Percentiles rank a stretch among this genome's conserved stretches.
Conservation (phyloP, 1,140 invertebrate species). For the Bombus pascuorum region DNA sequence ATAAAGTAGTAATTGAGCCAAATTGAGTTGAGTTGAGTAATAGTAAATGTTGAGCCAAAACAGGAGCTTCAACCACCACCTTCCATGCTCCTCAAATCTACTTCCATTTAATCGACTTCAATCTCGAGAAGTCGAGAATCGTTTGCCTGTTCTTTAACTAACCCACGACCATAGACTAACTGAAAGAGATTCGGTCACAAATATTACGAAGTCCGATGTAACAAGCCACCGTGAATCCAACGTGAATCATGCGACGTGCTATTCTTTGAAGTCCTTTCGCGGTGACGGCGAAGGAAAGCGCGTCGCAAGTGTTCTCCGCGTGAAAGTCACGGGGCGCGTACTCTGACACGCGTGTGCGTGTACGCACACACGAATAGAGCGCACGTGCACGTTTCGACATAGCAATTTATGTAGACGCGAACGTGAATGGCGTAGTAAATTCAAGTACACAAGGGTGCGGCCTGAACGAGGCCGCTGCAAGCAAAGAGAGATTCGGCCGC, state of each 20-base stretch:
- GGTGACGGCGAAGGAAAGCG: background rate
- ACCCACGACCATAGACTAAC: background rate
- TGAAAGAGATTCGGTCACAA: background rate
- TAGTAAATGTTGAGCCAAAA: no score
- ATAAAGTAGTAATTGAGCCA: no score
- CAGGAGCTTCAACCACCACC: no score
- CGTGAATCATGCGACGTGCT: background rate
- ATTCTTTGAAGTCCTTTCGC: background rate
- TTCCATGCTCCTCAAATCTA: no score
- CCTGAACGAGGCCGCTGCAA: constrained; percentile 55
- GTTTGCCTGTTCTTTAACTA: no score
- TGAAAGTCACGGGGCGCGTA: background rate
- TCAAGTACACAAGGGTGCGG: constrained; percentile 70
- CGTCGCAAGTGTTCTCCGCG: constrained; percentile 8
- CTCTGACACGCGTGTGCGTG: background rate
- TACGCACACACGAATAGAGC: background rate
- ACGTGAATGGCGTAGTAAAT: constrained; percentile 76
- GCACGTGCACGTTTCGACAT: constrained; percentile 49
- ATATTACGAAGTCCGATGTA: no score
- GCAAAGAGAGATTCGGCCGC: constrained; percentile 29
- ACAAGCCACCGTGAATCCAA: constrained; percentile 6
- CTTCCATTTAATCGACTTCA: no score
- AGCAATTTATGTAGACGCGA: constrained; percentile 73
- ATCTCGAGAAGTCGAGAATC: no score
- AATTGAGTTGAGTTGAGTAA: no score